phyloP scores from a whole-genome alignment of 2,797 vertebrate species.

The Mormyrops boulengeri region DNA sequence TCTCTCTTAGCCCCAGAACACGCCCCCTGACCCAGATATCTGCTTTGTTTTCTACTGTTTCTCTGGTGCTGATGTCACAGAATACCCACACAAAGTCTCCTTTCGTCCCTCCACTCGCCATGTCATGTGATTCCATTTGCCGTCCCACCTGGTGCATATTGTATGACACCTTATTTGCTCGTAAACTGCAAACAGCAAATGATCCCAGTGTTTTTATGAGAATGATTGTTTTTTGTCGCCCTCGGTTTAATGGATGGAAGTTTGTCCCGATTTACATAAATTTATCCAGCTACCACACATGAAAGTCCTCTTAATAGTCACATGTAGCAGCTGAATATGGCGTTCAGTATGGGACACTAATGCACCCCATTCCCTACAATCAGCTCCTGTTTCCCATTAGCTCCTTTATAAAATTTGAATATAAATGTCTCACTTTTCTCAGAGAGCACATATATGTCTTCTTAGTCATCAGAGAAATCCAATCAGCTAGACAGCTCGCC shows the following conservation, averaged over 20 bases:
- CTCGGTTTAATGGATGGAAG: neutral
- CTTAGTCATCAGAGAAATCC: neutral
- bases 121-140: neutral
- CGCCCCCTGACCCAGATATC: neutral
- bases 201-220: neutral
- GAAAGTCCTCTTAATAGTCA: neutral
- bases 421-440: conserved; percentile 2
- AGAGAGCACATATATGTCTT: conserved; percentile 15
- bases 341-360: neutral
- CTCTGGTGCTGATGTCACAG: neutral
- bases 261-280: neutral
- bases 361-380: conserved; percentile 12
- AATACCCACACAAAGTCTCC: neutral
- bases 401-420: conserved; percentile 13
- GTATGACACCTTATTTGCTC: neutral
- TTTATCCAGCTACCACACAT: neutral
- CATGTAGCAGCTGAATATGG: neutral
- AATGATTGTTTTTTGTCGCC: neutral
- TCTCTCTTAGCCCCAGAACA: neutral
- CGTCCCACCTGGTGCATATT: neutral
- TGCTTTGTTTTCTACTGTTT: neutral
- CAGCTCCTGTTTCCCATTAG: conserved; percentile 11
- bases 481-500: neutral
- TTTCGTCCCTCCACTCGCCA: neutral
- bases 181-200: neutral